Conservation (phyloP, 2,113 vertebrate genomes). For the Camelus bactrianus region DNA sequence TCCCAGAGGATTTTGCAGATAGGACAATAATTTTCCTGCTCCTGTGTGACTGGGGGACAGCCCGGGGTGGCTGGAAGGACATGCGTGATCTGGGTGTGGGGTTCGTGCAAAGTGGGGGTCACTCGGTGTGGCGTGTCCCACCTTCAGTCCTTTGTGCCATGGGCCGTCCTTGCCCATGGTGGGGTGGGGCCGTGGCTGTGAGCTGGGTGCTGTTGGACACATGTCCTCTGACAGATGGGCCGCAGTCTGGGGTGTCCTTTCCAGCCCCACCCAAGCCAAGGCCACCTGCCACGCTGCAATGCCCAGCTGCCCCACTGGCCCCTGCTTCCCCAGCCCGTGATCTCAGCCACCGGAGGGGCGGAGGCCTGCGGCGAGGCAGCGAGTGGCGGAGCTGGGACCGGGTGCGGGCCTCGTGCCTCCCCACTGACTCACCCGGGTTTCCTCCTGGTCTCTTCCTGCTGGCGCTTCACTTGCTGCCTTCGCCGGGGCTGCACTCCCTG, state of each 20-base stretch:
- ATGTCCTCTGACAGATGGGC: slow-evolving; percentile 54
- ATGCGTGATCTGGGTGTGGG: background rate
- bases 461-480: background rate
- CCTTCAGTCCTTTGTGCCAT: background rate
- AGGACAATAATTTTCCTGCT: background rate
- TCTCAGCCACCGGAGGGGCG: background rate
- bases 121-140: background rate
- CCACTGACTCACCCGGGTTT: background rate
- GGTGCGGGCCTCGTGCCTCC: background rate
- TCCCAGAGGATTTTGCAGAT: background rate
- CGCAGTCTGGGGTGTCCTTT: background rate
- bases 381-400: background rate
- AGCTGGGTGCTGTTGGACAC: slow-evolving; percentile 46
- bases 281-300: slow-evolving; percentile 64
- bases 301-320: slow-evolving; percentile 12
- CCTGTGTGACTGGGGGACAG: background rate
- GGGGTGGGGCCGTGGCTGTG: background rate
- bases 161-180: background rate
- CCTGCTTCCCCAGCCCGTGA: background rate
- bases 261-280: slow-evolving; percentile 14
- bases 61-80: background rate
- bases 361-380: background rate
- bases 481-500: no score
- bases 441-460: background rate
- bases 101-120: background rate